phyloP scores from a whole-genome alignment of 1,140 invertebrate species.

The Chionoecetes opilio region DNA sequence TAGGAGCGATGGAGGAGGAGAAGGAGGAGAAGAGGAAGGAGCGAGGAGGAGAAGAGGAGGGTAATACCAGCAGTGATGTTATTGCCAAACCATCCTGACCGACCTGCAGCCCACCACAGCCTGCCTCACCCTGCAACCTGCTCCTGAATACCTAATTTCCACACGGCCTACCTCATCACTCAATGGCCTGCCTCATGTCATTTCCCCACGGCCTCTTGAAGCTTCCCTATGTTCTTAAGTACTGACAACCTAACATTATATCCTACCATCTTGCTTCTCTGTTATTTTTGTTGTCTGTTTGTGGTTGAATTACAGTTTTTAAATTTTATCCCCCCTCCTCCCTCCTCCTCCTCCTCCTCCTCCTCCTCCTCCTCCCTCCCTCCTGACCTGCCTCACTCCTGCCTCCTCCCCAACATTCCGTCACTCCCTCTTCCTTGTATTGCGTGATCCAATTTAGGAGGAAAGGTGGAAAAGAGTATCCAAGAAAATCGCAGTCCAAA shows the following conservation, averaged over 20 bases:
- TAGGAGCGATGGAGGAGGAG: neutral
- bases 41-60: neutral
- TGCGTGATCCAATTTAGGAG: neutral
- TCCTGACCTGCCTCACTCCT: too few relatives aligned
- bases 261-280: too few relatives aligned
- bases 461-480: neutral
- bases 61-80: conserved; percentile 20
- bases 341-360: neutral
- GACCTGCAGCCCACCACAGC: neutral
- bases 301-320: neutral
- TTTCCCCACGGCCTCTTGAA: too few relatives aligned
- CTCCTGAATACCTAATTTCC: too few relatives aligned
- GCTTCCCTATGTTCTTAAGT: too few relatives aligned
- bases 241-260: too few relatives aligned
- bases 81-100: neutral
- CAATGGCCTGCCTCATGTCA: too few relatives aligned
- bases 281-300: neutral
- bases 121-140: neutral
- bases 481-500: too few relatives aligned
- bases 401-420: too few relatives aligned
- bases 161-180: too few relatives aligned
- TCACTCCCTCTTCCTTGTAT: neutral
- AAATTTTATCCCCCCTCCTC: neutral
- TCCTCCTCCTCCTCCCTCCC: neutral
- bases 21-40: neutral